A percentile compares a stretch with the other conserved stretches of the same genome.
Evolutionary conservation across 2,888 invertebrate species (phyloP).

Genomic region (Harpagoxenus sublaevis): DNA sequence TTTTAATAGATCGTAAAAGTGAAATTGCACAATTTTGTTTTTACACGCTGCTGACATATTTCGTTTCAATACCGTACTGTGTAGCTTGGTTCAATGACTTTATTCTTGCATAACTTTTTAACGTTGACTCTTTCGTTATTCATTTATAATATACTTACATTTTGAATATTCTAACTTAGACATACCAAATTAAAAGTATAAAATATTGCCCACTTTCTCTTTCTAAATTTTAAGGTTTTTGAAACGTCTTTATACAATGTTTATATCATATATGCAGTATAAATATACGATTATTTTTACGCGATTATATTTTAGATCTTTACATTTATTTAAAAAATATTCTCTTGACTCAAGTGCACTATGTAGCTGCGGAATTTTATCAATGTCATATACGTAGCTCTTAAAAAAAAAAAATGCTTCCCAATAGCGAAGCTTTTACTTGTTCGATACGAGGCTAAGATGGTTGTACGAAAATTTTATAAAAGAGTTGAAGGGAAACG

Average conservation of each 20-base stretch:
- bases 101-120: not conserved
- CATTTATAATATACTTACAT: not conserved
- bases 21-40: conserved; percentile 7
- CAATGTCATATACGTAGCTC: not conserved
- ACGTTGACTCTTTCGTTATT: not conserved
- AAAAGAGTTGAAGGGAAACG: not conserved
- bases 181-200: not conserved
- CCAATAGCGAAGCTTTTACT: conserved; percentile 20
- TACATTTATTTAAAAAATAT: conserved; percentile 10
- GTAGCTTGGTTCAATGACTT: not conserved
- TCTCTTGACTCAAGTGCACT: not conserved
- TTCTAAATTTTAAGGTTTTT: not conserved
- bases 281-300: not conserved
- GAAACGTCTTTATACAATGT: not conserved
- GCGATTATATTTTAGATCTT: conserved; percentile 12
- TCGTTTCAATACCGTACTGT: not conserved
- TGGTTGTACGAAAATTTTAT: conserved; percentile 42
- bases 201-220: not conserved
- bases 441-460: conserved; percentile 5
- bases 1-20: conserved; percentile 40
- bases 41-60: conserved; percentile 9
- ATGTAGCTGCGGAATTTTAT: not conserved
- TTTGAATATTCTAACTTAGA: not conserved
- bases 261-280: not conserved
- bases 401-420: not conserved